Evolutionary conservation across 2,113 vertebrate species (phyloP), one percentile per base, ranked within the genome.

Genomic region (Ptychochromis oligacanthus): DNA sequence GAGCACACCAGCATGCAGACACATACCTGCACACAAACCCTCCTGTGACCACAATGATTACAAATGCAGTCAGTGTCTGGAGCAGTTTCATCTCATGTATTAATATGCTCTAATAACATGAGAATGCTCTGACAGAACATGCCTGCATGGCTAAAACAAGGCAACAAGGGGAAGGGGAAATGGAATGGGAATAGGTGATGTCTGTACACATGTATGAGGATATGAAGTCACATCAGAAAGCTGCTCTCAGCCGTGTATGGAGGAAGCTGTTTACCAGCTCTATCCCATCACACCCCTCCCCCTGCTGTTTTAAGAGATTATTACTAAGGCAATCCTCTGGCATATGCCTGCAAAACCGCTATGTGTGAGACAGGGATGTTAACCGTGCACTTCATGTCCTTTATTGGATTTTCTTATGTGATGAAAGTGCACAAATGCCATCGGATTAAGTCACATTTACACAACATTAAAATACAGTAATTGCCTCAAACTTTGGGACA

Each of bases 261-360:
- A 70, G 57, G 58, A 82, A 49, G 72, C 72, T 79, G 59, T 82
- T 60, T 34, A 54, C 67, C 56, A 67, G 54, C 61, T 56, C 61
- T 17, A 13, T 59, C 72, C 76, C 56, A 67, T 75, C 78, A 76
- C 20, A 28, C 7, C 34, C 61, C 57, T n/a, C 46, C 65, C 79
- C 61, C 72, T 65, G 62, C 77, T 80, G 83, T 84, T 80, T 67
- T 59, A 81, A 79, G 72, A 89, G 90, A 92, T 92, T 85, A 91
- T 88, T 91, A 87, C 89, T 75, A 55, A 79, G 72, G 86, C 85
- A 90, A 89, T 91, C 89, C 74, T 75, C 61, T 78, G 86, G 74
- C 90, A 92, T 91, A 92, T 88, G 90, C 40, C 77, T 72, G 72
- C 58, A 88, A 83, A 84, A 86, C 20, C 28, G 80, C 74, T 65